Evolutionary conservation across 1,140 invertebrate species (phyloP), one percentile per base, ranked within the genome.

Genomic region (Stenopsyche tienmushanensis): DNA sequence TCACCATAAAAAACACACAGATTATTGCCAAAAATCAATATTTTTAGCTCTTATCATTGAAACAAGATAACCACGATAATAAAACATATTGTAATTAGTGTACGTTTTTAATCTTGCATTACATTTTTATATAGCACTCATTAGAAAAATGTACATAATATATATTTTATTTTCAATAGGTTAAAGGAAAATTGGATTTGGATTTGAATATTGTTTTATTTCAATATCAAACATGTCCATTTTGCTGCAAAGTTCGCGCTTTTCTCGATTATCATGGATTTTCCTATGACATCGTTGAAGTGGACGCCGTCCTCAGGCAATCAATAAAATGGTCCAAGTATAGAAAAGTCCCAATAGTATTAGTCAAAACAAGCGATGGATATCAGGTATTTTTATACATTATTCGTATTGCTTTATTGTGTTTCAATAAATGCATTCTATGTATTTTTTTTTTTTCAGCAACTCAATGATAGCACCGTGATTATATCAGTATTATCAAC

Each of bases 161-260:
- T n/a, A n/a, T n/a, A n/a, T n/a, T n/a, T n/a, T 34, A 34, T 60
- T 64, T 42, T 63, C 75, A 75, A 49, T 65, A 86, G 86, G 79
- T 90, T 57, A 69, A 83, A 5, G 86, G 82, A 74, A 82, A 84
- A 8, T 80, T 83, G 15, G 91, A 96, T 77, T 80, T 84, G 58
- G 88, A 88, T 9, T 80, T 98, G 47, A 88, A 96, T 71, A 77
- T 99, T 15, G 91, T 91, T 0, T 79, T 99, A 20, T 99, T 91
- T 76, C 97, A 99, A 82, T 99, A 96, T 77, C 91, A 97, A 73
- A 97, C 94, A 1, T 99, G 97, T 78, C 97, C 97, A 25, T 99
- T 99, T 79, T 99, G 97, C 78, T 99, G 96, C 74, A 99, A 99
- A 84, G 93, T 98, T 0, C 84, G 97, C 66, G 89, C 94, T 15